Base-by-base conservation (phyloP, 2,888 invertebrate species). In the Ectemnius lituratus region DNA sequence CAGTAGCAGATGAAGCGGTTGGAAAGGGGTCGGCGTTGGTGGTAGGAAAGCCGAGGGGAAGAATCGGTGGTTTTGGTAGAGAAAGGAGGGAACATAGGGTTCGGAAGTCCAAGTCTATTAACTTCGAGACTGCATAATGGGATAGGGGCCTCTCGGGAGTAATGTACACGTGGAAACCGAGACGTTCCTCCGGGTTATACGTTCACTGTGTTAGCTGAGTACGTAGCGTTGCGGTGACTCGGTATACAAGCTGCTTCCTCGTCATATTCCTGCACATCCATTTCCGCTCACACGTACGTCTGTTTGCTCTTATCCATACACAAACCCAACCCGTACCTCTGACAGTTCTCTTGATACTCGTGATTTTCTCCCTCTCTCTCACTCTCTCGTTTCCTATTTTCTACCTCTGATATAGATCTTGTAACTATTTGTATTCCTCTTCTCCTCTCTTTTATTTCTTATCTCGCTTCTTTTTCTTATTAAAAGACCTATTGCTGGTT, bases 101-200 rank as follows among this genome's bases (percentile, higher is more conserved):
- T 78, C 70, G 73, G 77, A 73, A 80, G 84, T 85, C 84, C 81
- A 81, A 85, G 84, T 85, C 83, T 80, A 85, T 86, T 83, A 84
- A 85, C 84, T 85, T 84, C 81, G 82, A 79, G 81, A 77, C 81
- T 82, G 79, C 75, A 79, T 84, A 80, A 87, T 87, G 79, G 85
- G 84, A 85, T 79, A 80, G 80, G 65, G 75, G 78, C 79, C 77
- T 80, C 78, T 69, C 59, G 71, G 70, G 80, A 79, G 77, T 82
- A 82, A 81, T 76, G 80, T 78, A 84, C 78, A 78, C 80, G 76
- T 70, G 73, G 80, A 82, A 76, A 78, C 80, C 59, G 59, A 47
- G 64, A 27, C 69, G 69, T 37, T 37, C 11, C 63, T 76, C 18
- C 65, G 57, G 61, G 69, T 71, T 73, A 68, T 73, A 65, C 73